Conservation (phyloP, 92 coral and sea anemone genomes). For the Hydrozoanthus gracilis region DNA sequence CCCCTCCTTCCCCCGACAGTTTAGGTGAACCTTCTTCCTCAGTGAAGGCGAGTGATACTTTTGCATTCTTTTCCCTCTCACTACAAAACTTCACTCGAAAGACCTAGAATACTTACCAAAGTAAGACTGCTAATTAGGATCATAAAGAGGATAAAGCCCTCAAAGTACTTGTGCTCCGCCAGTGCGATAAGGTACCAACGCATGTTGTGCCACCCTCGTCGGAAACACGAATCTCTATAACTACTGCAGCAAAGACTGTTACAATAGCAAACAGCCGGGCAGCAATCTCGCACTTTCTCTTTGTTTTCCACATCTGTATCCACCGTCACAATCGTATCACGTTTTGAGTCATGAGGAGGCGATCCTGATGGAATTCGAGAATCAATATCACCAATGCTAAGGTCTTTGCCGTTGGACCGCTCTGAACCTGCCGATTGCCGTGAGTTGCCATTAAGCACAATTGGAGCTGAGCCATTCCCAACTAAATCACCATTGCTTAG, state of each 20-base stretch:
- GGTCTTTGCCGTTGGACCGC: slow-evolving; percentile 78
- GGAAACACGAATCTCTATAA: slow-evolving; percentile 83
- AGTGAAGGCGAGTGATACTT: no score
- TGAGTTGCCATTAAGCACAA: slow-evolving; percentile 96
- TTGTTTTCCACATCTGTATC: slow-evolving; percentile 73
- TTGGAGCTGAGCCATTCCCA: slow-evolving; percentile 87
- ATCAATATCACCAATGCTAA: slow-evolving; percentile 90
- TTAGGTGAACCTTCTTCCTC: no score
- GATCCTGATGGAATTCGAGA: slow-evolving; percentile 89
- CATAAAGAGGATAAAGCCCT: slow-evolving; percentile 79
- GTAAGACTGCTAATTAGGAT: slow-evolving; percentile 94
- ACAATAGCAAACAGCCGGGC: slow-evolving; percentile 91
- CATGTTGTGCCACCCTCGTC: slow-evolving; percentile 86
- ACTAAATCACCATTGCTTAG: slow-evolving; percentile 91
- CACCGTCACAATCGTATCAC: slow-evolving; percentile 94
- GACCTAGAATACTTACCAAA: slow-evolving; percentile 70
- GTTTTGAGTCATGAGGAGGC: slow-evolving; percentile 82
- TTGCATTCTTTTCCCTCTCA: no score
- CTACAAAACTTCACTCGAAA: not conserved
- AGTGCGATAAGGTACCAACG: slow-evolving; percentile 78
- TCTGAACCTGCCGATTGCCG: slow-evolving; percentile 88
- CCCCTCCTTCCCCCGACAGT: not conserved
- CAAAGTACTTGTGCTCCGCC: slow-evolving; percentile 97
- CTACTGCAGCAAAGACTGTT: slow-evolving; percentile 86
- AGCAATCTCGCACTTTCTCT: slow-evolving; percentile 84